phyloP scores from a whole-genome alignment of 2,888 invertebrate species.

The Ferdinandea cuprea region DNA sequence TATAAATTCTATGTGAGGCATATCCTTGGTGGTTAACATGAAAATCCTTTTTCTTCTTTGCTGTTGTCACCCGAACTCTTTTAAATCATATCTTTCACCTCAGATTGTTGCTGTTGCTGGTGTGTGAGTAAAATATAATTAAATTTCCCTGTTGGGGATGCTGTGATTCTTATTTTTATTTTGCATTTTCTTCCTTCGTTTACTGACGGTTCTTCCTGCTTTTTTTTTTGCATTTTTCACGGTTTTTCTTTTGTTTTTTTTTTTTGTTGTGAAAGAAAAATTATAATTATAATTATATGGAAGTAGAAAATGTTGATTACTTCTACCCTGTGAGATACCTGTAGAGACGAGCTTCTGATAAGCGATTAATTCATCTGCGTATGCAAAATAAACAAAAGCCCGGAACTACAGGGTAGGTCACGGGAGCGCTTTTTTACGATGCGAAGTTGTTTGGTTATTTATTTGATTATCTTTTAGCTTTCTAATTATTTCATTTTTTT shows the following conservation, averaged over 20 bases:
- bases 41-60: constrained; percentile 63
- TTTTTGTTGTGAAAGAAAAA: constrained; percentile 15
- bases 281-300: constrained; percentile 34
- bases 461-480: constrained; percentile 12
- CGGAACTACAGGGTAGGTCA: constrained; percentile 99
- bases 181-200: not conserved
- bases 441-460: constrained; percentile 5
- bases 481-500: constrained; percentile 13
- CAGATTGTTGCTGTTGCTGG: not conserved
- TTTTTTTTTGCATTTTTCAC: not conserved
- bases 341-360: constrained; percentile 99
- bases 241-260: not conserved
- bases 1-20: constrained; percentile 18
- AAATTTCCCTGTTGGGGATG: constrained; percentile 56
- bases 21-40: constrained; percentile 48
- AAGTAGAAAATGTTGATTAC: constrained; percentile 79
- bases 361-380: constrained; percentile 79
- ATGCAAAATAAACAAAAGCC: constrained; percentile 95
- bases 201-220: not conserved
- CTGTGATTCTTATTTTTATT: constrained; percentile 18
- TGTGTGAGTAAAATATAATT: constrained; percentile 59
- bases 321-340: constrained; percentile 97
- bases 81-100: constrained; percentile 6
- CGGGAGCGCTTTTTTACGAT: constrained; percentile 87
- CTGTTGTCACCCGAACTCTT: constrained; percentile 1